A percentile compares a stretch with the other conserved stretches of the same genome.
Conservation (phyloP, 2,113 vertebrate species). For the Gallinago media region DNA sequence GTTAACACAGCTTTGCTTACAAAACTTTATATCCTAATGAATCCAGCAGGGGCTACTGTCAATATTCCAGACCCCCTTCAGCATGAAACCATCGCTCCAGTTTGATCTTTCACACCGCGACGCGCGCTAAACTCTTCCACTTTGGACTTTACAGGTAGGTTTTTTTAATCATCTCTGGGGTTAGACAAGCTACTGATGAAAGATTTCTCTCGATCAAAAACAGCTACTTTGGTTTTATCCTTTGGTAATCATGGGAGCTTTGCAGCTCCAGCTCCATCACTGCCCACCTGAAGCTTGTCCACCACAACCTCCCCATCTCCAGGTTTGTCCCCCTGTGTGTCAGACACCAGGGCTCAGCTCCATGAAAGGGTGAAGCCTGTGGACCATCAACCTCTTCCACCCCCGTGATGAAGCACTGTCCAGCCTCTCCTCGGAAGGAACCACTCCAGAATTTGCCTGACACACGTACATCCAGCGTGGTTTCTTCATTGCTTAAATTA, state of each 20-base stretch:
- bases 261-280: neutral
- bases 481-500: constrained; percentile 53
- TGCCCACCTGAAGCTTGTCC: neutral
- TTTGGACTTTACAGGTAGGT: neutral
- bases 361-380: neutral
- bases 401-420: neutral
- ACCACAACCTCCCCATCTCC: neutral
- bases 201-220: constrained; percentile 36
- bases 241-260: neutral
- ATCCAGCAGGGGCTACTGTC: neutral
- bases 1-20: neutral
- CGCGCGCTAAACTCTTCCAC: neutral
- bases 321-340: neutral
- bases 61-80: constrained; percentile 11
- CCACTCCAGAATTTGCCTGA: neutral
- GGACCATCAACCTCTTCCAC: neutral
- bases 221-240: neutral
- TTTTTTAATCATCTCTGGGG: constrained; percentile 28
- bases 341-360: neutral
- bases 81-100: neutral
- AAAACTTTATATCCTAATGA: constrained; percentile 28
- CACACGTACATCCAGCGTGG: neutral
- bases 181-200: constrained; percentile 12
- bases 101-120: constrained; percentile 11
- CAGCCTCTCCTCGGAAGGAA: neutral